These are phyloP conservation scores for Hydrophis major DNA, from an alignment of 2,797 vertebrate genomes.

Conservation along the genomic window DNA sequence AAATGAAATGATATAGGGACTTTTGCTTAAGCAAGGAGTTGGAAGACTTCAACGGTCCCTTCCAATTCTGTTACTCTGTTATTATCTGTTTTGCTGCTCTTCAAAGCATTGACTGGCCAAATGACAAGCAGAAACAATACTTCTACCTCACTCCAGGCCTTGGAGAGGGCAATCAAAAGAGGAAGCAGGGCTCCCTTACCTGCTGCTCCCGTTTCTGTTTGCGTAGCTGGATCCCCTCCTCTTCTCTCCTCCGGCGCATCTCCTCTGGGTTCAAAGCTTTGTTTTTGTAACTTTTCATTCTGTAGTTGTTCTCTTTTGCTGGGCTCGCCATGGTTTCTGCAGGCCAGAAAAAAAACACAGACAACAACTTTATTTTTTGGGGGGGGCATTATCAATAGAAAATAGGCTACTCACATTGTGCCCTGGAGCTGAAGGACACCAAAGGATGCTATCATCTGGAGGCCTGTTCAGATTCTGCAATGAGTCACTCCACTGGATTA, in stretches of 20 bases:
- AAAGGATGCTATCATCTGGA: neutral
- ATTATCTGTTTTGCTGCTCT: neutral
- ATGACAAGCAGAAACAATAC: too few species aligned
- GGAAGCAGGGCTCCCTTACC: conserved; percentile 65
- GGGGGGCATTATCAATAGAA: too few species aligned
- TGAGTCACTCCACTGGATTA: neutral
- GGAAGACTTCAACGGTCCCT: neutral
- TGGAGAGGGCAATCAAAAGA: neutral
- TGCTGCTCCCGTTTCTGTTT: conserved; percentile 98
- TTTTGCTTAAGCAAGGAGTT: neutral
- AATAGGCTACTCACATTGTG: rapidly evolving
- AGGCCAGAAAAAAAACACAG: neutral
- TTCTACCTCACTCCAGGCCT: neutral
- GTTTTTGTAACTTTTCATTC: conserved; percentile 99
- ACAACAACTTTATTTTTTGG: too few species aligned
- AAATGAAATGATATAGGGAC: neutral
- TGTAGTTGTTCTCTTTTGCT: conserved; percentile 93
- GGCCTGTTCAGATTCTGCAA: neutral
- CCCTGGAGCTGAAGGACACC: neutral
- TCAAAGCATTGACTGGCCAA: too few species aligned
- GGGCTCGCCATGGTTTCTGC: conserved; percentile 94
- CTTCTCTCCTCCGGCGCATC: conserved; percentile 94
- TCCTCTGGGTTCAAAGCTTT: conserved; percentile 97
- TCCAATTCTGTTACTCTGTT: neutral
- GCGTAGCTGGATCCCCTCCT: conserved; percentile 95